Evolutionary conservation across 2,113 vertebrate genomes (phyloP).

Genomic region (Lepus timidus): DNA sequence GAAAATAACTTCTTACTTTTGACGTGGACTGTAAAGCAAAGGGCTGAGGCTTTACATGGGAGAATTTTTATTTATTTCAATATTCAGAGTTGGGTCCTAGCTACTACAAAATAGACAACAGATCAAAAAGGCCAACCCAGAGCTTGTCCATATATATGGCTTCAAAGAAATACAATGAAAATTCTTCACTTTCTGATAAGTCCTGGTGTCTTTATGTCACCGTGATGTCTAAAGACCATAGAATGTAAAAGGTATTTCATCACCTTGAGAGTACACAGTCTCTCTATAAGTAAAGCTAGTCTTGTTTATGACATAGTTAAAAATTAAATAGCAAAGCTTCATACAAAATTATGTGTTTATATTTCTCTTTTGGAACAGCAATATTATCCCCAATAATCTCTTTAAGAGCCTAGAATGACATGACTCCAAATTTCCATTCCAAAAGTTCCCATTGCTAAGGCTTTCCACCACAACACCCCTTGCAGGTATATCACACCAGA

Average conservation of each 20-base stretch:
- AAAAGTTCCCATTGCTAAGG: not conserved
- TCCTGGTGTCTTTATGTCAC: not conserved
- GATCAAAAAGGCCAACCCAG: not conserved
- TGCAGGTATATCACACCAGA: not conserved
- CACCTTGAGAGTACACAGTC: not conserved
- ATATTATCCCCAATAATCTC: not conserved
- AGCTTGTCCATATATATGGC: not conserved
- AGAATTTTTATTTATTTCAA: not conserved
- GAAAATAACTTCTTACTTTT: not conserved
- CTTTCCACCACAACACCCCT: not conserved
- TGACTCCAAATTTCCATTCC: not conserved
- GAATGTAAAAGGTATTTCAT: not conserved
- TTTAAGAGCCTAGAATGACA: not conserved
- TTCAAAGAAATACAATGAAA: not conserved
- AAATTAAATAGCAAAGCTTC: slow-evolving; percentile 23
- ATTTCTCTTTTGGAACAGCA: not conserved
- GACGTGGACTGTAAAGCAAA: slow-evolving; percentile 10
- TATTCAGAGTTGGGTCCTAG: not conserved
- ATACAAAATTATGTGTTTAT: not conserved
- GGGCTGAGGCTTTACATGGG: not conserved
- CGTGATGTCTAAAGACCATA: not conserved
- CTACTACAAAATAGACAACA: slow-evolving; percentile 28
- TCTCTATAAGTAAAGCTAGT: not conserved
- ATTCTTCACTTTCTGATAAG: not conserved
- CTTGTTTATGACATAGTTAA: not conserved